A percentile compares a stretch with the other conserved stretches of the same genome.
Conservation (phyloP, 2,797 vertebrate genomes). For the Galaxias olidus region DNA sequence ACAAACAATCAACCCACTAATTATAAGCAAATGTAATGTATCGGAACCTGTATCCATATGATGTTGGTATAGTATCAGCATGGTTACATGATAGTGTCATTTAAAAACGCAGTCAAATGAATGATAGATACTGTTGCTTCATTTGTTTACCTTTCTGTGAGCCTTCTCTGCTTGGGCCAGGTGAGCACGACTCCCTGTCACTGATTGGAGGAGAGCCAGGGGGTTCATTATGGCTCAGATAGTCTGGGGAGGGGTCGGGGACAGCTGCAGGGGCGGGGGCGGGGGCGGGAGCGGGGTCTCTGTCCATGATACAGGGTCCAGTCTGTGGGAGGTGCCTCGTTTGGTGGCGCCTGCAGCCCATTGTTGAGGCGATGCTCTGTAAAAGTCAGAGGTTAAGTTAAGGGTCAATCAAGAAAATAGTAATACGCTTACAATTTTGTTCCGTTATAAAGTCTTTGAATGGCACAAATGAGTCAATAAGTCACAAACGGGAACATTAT, state of each 20-base stretch:
- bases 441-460: not conserved
- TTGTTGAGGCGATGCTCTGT: slow-evolving; percentile 64
- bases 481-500: too few species aligned
- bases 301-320: slow-evolving; percentile 60
- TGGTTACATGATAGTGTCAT: too few species aligned
- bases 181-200: slow-evolving; percentile 42
- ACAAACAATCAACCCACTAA: too few species aligned
- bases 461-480: too few species aligned
- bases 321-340: slow-evolving; percentile 29
- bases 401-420: not conserved
- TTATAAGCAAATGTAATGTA: too few species aligned
- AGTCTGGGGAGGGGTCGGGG: too few species aligned
- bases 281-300: slow-evolving; percentile 60
- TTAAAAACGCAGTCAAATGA: too few species aligned
- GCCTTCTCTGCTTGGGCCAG: slow-evolving; percentile 30
- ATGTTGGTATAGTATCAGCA: too few species aligned
- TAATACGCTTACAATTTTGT: not conserved
- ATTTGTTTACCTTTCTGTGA: slow-evolving; percentile 50
- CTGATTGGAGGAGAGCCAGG: slow-evolving; percentile 49
- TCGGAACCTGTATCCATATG: too few species aligned
- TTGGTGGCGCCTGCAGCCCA: slow-evolving; percentile 59
- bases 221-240: slow-evolving; percentile 53
- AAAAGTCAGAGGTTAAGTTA: not conserved
- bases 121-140: too few species aligned
- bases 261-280: too few species aligned